A percentile compares a stretch with the other conserved stretches of the same genome.
phyloP scores from a whole-genome alignment of 2,113 vertebrate genomes.

The Maccullochella peelii region DNA sequence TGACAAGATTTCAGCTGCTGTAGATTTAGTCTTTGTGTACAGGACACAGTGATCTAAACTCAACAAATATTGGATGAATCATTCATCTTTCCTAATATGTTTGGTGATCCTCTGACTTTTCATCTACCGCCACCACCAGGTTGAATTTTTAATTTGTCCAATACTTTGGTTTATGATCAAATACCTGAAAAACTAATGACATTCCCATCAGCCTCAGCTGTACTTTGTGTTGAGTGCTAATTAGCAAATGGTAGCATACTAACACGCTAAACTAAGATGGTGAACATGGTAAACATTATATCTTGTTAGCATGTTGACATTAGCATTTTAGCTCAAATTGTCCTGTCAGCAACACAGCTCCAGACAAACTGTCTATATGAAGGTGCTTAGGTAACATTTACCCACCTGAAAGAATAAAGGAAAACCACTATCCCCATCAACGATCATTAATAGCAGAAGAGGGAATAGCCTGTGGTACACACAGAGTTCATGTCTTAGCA shows the following conservation, averaged over 20 bases:
- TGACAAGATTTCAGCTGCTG: background rate
- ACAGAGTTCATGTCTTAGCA: constrained; percentile 14
- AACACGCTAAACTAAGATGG: background rate
- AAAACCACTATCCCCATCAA: too few relatives aligned
- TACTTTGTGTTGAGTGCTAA: background rate
- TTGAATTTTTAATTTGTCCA: too few relatives aligned
- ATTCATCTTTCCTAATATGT: background rate
- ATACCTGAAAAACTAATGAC: too few relatives aligned
- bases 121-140: background rate
- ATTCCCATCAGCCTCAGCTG: background rate
- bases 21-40: background rate
- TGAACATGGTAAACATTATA: background rate
- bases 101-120: background rate
- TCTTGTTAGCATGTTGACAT: background rate
- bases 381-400: too few relatives aligned
- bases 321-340: too few relatives aligned
- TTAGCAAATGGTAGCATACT: background rate
- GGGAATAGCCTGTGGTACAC: background rate
- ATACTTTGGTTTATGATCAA: too few relatives aligned
- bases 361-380: background rate
- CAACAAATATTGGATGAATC: background rate
- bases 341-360: background rate
- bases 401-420: too few relatives aligned
- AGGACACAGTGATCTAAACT: background rate
- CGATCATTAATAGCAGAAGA: background rate